phyloP scores from a whole-genome alignment of 92 coral and sea anemone genomes.

The Parazoanthus darwini region DNA sequence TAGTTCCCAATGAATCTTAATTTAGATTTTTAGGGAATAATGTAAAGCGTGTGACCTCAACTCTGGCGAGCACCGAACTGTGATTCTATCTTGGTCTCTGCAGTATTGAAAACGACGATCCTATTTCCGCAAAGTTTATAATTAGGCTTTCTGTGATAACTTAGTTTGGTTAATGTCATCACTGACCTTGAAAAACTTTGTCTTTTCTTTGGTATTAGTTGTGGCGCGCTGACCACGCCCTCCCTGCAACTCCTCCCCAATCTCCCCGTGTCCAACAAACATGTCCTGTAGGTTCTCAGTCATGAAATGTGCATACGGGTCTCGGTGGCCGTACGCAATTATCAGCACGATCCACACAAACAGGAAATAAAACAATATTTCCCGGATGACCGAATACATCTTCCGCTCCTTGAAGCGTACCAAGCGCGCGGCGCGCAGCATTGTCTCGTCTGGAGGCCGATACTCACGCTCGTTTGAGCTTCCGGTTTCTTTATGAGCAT shows the following conservation, averaged over 20 bases:
- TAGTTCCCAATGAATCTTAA: too few species aligned
- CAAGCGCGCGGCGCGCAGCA: constrained; percentile 76
- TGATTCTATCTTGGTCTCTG: too few species aligned
- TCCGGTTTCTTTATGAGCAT: constrained; percentile 48
- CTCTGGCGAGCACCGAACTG: too few species aligned
- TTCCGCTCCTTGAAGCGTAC: constrained; percentile 86
- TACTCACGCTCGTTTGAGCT: constrained; percentile 48
- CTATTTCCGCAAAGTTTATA: too few species aligned
- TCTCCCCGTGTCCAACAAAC: constrained; percentile 62
- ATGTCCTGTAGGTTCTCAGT: constrained; percentile 77
- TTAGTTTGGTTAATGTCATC: too few species aligned
- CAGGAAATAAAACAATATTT: constrained; percentile 77
- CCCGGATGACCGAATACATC: constrained; percentile 87
- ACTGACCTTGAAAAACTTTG: constrained; percentile 59
- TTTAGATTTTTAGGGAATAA: too few species aligned
- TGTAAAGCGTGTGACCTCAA: too few species aligned
- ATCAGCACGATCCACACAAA: constrained; percentile 93
- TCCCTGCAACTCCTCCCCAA: constrained; percentile 55
- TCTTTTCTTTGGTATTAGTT: constrained; percentile 27
- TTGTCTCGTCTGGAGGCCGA: constrained; percentile 75
- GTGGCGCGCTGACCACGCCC: constrained; percentile 50
- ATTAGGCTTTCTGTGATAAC: too few species aligned
- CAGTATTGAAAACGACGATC: too few species aligned
- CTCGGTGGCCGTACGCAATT: constrained; percentile 93
- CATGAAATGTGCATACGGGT: constrained; percentile 90